Base-by-base conservation (phyloP, 2,888 invertebrate genomes). In the Andricus curvator region DNA sequence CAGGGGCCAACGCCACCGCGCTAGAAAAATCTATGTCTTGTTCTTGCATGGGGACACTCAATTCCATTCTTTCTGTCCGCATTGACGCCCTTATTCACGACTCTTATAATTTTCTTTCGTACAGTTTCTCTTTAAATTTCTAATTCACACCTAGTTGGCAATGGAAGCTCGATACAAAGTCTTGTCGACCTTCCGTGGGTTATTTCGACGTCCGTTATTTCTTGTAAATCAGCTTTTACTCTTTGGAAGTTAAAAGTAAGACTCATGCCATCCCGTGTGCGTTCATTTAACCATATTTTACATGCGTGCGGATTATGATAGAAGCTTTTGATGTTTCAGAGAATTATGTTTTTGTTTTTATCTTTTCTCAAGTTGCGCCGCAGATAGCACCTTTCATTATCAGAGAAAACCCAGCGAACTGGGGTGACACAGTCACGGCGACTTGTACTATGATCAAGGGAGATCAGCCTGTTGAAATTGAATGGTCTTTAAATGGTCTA, bases 381-480 rank as follows among this genome's bases (percentile, higher is more conserved):
- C 95, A 96, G 94, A 95, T 96, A 87, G 94, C 95, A 88, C 95
- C 96, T 65, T 96, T 96, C 91, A 94, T 94, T 88, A 96, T 97
- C 88, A 96, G 96, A 84, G 96, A 96, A 78, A 96, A 96, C 86
- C 95, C 96, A 83, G 95, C 96, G 66, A 96, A 97, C 89, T 96
- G 96, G 85, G 97, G 97, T 48, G 97, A 97, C 83, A 95, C 96
- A 81, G 95, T 96, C 80, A 96, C 96, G 84, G 94, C 96, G 4
- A 94, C 95, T 80, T 97, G 97, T 91, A 94, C 95, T 25, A 96
- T 96, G 56, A 94, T 94, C 84, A 96, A 96, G 92, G 97, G 97
- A 41, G 97, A 97, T 91, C 91, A 96, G 83, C 97, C 97, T 1
- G 94, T 97, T 78, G 94, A 95, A 79, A 91, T 92, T 64, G 81